These are phyloP conservation scores for Allolobophora icterica DNA, from an alignment of 2,888 invertebrate genomes.

Conservation along the genomic window DNA sequence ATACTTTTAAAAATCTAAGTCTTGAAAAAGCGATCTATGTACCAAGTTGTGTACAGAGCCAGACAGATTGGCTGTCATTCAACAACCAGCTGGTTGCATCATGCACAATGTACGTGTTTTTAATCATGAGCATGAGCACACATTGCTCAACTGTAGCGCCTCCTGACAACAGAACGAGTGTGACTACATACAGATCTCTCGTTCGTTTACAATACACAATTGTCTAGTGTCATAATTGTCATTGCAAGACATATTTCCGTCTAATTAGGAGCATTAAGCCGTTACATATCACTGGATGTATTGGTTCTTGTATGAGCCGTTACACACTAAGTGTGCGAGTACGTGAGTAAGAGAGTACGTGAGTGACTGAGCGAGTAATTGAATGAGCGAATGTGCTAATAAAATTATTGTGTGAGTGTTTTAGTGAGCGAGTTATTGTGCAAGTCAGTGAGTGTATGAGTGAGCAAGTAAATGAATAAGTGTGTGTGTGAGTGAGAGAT, in stretches of 20 bases:
- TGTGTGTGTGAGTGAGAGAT: too few relatives aligned
- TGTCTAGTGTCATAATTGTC: neutral
- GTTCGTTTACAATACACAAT: neutral
- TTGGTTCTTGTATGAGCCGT: neutral
- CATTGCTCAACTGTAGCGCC: neutral
- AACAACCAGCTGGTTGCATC: neutral
- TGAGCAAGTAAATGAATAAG: too few relatives aligned
- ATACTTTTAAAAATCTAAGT: neutral
- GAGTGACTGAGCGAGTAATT: neutral
- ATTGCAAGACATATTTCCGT: neutral
- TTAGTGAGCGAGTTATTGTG: too few relatives aligned
- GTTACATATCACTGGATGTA: too few relatives aligned
- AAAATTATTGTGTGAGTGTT: too few relatives aligned
- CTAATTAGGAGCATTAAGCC: neutral
- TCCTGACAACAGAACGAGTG: neutral
- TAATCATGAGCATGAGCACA: neutral
- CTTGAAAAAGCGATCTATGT: neutral
- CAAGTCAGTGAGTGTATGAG: too few relatives aligned
- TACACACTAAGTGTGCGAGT: neutral
- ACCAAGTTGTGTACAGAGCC: neutral
- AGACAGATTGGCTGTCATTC: neutral
- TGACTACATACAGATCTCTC: neutral
- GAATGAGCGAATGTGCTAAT: neutral
- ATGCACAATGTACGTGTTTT: neutral
- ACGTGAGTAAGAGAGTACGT: neutral